These are phyloP conservation scores for Cerastis rubricosa DNA, from an alignment of 2,888 invertebrate species.

Conservation along the genomic window DNA sequence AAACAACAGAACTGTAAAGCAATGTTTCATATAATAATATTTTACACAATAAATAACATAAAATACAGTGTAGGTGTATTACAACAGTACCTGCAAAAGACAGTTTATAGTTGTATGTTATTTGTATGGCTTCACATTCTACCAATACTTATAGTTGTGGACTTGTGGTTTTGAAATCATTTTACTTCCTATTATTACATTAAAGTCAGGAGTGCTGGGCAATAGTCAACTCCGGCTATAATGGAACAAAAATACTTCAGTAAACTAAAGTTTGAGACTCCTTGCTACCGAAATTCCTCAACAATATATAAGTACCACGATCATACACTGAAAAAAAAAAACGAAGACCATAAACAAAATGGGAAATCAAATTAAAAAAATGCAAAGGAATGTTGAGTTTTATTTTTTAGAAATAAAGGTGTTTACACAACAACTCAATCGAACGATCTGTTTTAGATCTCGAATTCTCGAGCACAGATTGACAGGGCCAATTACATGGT, in stretches of 20 bases:
- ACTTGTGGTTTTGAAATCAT: not conserved
- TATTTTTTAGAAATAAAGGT: slow-evolving; percentile 9
- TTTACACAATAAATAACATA: slow-evolving; percentile 6
- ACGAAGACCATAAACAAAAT: not conserved
- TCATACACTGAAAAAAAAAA: not conserved
- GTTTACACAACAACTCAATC: slow-evolving; percentile 54
- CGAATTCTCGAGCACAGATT: slow-evolving; percentile 44
- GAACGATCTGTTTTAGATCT: slow-evolving; percentile 52
- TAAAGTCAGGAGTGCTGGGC: not conserved
- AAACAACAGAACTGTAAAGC: slow-evolving; percentile 28
- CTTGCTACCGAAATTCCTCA: not conserved
- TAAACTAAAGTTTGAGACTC: not conserved
- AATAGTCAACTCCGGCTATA: not conserved
- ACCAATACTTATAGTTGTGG: not conserved
- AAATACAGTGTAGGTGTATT: slow-evolving; percentile 13
- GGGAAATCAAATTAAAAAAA: not conserved
- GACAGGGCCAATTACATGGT: slow-evolving; percentile 61
- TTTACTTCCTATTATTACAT: not conserved
- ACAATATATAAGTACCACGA: not conserved
- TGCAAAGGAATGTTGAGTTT: slow-evolving; percentile 8
- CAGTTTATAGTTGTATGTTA: not conserved
- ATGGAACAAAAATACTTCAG: not conserved
- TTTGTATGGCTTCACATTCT: slow-evolving; percentile 25
- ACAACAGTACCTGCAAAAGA: not conserved
- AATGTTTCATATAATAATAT: slow-evolving; percentile 34